Percentiles rank a stretch among this genome's conserved stretches.
Evolutionary conservation across 2,113 vertebrate species (phyloP).

Genomic region (Hydropotes inermis): DNA sequence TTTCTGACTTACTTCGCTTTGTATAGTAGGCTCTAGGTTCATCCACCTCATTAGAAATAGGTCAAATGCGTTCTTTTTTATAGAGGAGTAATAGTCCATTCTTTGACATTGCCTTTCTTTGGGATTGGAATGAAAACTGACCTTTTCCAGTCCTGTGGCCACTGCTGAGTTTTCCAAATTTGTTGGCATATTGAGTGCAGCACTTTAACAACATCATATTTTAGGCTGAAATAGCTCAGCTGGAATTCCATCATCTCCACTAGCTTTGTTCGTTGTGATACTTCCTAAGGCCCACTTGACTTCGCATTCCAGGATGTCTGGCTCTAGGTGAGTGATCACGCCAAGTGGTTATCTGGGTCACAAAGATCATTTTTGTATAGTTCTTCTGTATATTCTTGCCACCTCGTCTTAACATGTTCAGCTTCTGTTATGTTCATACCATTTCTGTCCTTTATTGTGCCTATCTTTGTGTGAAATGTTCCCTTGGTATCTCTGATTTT

Average conservation of each 20-base stretch:
- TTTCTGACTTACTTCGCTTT: neutral
- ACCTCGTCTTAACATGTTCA: neutral
- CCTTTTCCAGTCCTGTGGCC: neutral
- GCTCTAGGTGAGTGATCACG: neutral
- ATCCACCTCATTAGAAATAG: neutral
- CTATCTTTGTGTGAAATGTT: neutral
- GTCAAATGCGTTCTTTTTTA: neutral
- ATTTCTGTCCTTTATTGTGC: neutral
- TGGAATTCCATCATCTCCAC: neutral
- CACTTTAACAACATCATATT: neutral
- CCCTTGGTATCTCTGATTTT: neutral
- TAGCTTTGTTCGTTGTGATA: neutral
- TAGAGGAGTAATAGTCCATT: neutral
- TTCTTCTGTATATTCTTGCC: neutral
- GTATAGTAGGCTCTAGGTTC: neutral
- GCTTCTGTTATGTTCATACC: neutral
- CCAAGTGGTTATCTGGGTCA: neutral
- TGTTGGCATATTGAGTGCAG: neutral
- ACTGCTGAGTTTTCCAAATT: neutral
- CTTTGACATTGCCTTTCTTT: neutral
- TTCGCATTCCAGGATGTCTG: neutral
- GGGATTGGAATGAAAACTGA: neutral
- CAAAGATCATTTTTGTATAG: neutral
- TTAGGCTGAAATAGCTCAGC: neutral
- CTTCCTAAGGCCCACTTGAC: neutral